Conservation (phyloP, 2,113 vertebrate genomes). For the Probosciger aterrimus region DNA sequence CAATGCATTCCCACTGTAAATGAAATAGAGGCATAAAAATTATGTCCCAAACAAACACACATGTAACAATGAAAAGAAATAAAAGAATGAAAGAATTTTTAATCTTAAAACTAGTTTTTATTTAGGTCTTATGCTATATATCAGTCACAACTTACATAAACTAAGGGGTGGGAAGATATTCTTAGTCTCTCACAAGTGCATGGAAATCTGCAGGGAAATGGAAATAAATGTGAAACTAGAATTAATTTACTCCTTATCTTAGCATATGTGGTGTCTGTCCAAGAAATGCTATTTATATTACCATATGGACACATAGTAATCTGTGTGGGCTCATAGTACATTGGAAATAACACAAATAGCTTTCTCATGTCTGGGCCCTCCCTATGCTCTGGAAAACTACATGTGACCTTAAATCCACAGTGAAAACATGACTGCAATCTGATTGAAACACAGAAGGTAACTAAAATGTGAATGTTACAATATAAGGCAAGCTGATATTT, state of each 20-base stretch:
- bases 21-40: background rate
- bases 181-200: background rate
- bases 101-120: background rate
- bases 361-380: background rate
- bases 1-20: background rate
- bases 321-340: background rate
- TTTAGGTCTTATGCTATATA: background rate
- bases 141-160: background rate
- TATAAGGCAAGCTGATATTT: background rate
- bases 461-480: accelerated
- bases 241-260: background rate
- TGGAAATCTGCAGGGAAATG: background rate
- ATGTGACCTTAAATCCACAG: background rate
- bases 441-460: background rate
- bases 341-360: background rate
- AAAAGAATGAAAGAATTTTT: background rate
- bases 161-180: background rate
- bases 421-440: background rate
- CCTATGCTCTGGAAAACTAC: background rate
- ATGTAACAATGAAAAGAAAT: background rate
- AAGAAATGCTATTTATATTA: background rate
- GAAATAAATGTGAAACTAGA: background rate
- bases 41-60: background rate
- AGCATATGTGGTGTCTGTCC: background rate
- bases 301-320: background rate